Base-by-base conservation (phyloP, 2,797 vertebrate species). In the Scleropages formosus region DNA sequence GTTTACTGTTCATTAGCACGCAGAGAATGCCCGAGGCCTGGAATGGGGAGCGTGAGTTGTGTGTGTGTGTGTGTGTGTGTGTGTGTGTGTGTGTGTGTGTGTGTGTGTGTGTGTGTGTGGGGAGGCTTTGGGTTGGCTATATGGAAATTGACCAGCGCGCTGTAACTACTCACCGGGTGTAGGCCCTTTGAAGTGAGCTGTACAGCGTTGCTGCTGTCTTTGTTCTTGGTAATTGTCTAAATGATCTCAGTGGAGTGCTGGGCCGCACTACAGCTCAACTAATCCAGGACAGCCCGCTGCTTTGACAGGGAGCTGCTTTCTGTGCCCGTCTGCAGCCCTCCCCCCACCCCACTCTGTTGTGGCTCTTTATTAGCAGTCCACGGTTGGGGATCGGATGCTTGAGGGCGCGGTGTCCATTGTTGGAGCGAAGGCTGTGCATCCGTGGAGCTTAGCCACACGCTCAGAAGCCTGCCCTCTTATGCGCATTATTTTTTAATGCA, bases 171-270 rank as follows among this genome's bases (percentile, higher is more conserved):
- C 85, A 88, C 90, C 90, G 90, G 86, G 84, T 80, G 84, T 78
- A 83, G 69, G 84, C 84, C 84, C 90, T 94, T 93, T 94, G 92
- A 93, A 91, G 93, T 92, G 88, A 89, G 89, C 89, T 91, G 90
- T 90, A 91, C 85, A 82, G 85, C 90, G 83, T 87, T 85, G 87
- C 86, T 83, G 88, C 86, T 83, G 78, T 86, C 92, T 92, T 93
- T 93, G 91, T 93, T 93, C 92, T 93, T 92, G 91, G 87, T 93
- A 94, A 94, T 93, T 94, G 91, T 90, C 89, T 94, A 94, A 93
- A 93, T 92, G 93, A 93, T 93, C 93, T 94, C 93, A 81, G 80
- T 82, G 92, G 91, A 92, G 91, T 81, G 78, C 65, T 3, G 53
- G 70, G 84, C 84, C 87, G 88, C 80, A 87, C 83, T 90, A 90